A percentile compares a stretch with the other conserved stretches of the same genome.
These are phyloP conservation scores for Leucophenga varia DNA, from an alignment of 1,140 invertebrate genomes.

Conservation along the genomic window DNA sequence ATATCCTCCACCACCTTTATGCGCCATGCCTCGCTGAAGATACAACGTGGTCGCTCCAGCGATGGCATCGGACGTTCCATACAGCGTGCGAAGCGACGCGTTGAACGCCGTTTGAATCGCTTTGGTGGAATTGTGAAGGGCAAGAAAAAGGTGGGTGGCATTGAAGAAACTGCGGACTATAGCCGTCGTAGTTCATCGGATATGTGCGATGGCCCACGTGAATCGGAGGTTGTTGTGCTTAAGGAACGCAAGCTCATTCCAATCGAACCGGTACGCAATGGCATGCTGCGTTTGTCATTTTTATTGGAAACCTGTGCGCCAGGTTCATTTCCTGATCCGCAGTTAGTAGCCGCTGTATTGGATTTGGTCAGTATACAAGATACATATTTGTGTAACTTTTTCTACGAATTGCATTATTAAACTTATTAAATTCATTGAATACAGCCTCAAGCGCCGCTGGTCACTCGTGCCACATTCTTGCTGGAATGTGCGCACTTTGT, in stretches of 20 bases:
- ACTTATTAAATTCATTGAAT: conserved; percentile 47
- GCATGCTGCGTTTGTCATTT: conserved; percentile 83
- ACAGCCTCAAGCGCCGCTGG: conserved; percentile 90
- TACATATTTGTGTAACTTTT: not conserved
- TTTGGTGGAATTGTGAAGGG: conserved; percentile 68
- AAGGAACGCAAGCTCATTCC: conserved; percentile 82
- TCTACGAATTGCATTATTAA: not conserved
- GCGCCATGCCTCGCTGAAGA: conserved; percentile 56
- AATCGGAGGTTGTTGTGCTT: conserved; percentile 83
- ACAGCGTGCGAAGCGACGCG: conserved; percentile 76
- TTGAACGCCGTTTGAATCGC: conserved; percentile 81
- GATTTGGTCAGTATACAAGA: conserved; percentile 74
- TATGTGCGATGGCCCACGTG: conserved; percentile 72
- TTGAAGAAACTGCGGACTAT: conserved; percentile 80
- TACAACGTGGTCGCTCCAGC: conserved; percentile 51
- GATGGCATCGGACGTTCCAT: conserved; percentile 66
- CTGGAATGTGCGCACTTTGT: conserved; percentile 96
- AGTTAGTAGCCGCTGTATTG: conserved; percentile 90
- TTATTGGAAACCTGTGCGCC: conserved; percentile 93
- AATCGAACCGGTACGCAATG: conserved; percentile 71
- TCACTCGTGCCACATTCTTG: conserved; percentile 84
- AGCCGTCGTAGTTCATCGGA: conserved; percentile 82
- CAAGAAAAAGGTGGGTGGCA: conserved; percentile 83
- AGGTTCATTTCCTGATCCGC: conserved; percentile 91
- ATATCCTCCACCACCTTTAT: conserved; percentile 54